phyloP scores from a whole-genome alignment of 2,797 vertebrate species.

The Varecia variegata region DNA sequence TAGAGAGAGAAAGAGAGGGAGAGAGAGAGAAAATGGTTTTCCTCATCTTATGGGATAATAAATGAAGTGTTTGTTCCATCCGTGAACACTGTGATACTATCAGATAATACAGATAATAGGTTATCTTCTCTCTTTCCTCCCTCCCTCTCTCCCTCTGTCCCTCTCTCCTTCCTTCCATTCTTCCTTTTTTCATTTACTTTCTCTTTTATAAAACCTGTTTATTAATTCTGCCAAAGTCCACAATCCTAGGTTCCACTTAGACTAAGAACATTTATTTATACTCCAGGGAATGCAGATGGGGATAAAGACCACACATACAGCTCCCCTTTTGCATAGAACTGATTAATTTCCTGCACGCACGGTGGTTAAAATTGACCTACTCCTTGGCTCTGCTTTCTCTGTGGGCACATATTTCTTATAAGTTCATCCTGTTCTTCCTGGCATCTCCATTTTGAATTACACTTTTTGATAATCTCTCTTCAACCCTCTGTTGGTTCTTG shows the following conservation, averaged over 20 bases:
- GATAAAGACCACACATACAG: not conserved
- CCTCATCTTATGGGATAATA: not conserved
- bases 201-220: conserved; percentile 10
- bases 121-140: not conserved
- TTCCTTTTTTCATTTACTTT: not conserved
- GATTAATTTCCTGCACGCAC: not conserved
- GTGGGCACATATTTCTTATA: not conserved
- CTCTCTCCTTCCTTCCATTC: not conserved
- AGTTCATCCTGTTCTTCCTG: not conserved
- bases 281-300: not conserved
- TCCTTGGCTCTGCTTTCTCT: not conserved
- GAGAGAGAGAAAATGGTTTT: not conserved
- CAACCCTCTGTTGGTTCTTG: not conserved
- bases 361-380: not conserved
- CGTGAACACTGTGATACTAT: not conserved
- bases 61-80: not conserved
- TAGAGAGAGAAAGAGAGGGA: not conserved
- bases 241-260: not conserved
- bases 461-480: not conserved
- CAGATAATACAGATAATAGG: no score
- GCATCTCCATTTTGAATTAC: not conserved
- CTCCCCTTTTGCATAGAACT: not conserved
- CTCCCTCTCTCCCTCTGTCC: not conserved
- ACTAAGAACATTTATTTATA: not conserved
- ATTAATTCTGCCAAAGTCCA: not conserved